phyloP scores from a whole-genome alignment of 2,888 invertebrate species.

The Scaeva pyrastri region DNA sequence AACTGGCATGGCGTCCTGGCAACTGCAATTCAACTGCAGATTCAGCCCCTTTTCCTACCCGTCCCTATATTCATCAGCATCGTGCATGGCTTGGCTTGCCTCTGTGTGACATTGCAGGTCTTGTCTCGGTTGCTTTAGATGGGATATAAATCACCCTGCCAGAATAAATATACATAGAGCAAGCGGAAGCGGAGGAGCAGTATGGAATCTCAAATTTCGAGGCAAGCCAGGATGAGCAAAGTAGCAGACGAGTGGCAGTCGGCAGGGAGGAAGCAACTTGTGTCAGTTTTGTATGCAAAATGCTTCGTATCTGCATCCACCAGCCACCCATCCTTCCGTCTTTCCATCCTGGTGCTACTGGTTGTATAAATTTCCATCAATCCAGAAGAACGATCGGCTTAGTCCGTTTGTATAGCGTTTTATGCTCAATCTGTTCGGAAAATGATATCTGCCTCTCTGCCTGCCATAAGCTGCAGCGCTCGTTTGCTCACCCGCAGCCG shows the following conservation, averaged over 20 bases:
- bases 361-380: neutral
- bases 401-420: conserved; percentile 27
- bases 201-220: conserved; percentile 7
- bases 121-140: conserved; percentile 31
- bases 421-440: conserved; percentile 18
- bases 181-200: neutral
- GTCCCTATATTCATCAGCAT: neutral
- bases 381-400: conserved; percentile 13
- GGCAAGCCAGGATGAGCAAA: neutral
- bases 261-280: neutral
- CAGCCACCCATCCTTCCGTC: neutral
- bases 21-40: neutral
- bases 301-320: conserved; percentile 10
- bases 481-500: neutral
- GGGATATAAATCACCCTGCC: conserved; percentile 29
- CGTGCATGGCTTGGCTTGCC: neutral
- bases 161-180: conserved; percentile 20
- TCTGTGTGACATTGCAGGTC: conserved; percentile 30
- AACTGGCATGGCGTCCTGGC: neutral
- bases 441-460: conserved; percentile 24
- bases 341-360: too few species aligned
- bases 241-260: neutral
- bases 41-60: neutral
- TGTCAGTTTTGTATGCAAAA: conserved; percentile 22
- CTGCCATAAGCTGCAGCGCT: conserved; percentile 19